A percentile compares a stretch with the other conserved stretches of the same genome.
Conservation (phyloP, 2,797 vertebrate genomes). For the Cheirogaleus major region DNA sequence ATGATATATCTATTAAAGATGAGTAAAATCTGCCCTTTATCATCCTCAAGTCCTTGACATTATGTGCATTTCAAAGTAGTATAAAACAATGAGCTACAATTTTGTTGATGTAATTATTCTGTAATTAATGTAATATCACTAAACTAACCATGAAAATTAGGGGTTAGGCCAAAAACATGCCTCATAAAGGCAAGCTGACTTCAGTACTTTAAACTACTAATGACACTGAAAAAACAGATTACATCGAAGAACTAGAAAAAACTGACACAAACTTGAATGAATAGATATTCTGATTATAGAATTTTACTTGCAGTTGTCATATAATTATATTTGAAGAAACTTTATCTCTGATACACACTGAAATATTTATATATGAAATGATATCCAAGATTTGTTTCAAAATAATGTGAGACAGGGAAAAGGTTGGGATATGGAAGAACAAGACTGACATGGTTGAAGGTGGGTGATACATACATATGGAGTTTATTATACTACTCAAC, state of each 20-base stretch:
- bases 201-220: background rate
- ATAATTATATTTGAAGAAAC: background rate
- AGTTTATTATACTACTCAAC: background rate
- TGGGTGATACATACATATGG: background rate
- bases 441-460: background rate
- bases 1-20: background rate
- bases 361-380: constrained; percentile 39
- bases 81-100: background rate
- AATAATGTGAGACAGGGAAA: background rate
- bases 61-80: background rate
- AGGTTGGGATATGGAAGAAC: background rate
- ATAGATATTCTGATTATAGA: background rate
- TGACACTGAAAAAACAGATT: background rate
- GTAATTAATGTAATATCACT: background rate
- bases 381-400: background rate
- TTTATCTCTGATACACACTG: background rate
- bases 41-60: constrained; percentile 19
- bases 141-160: constrained; percentile 27
- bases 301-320: background rate
- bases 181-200: background rate
- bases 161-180: background rate
- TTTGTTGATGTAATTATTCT: background rate
- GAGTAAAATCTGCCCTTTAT: background rate
- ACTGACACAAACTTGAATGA: background rate
- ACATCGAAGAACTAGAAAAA: background rate